Percentiles rank a stretch among this genome's conserved stretches.
These are phyloP conservation scores for Drosophila carrolli DNA, from an alignment of 1,140 invertebrate species.

Conservation along the genomic window DNA sequence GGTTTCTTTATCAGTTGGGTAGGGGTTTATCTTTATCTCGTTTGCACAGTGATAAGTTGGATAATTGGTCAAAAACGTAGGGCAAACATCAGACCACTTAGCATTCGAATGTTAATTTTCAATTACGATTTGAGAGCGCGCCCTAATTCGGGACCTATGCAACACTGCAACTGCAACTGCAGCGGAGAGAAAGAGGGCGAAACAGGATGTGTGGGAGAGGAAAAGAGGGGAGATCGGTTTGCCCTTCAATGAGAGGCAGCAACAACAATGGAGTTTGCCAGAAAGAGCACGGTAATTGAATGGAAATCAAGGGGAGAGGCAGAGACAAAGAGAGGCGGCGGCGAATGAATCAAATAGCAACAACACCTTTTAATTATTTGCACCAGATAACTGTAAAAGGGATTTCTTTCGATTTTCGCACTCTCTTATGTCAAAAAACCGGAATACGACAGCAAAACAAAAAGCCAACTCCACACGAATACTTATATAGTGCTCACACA, in stretches of 20 bases:
- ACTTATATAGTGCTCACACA: constrained; percentile 23
- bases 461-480: constrained; percentile 48
- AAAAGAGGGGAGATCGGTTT: constrained; percentile 15
- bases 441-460: constrained; percentile 58
- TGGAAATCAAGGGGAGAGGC: neutral
- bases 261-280: constrained; percentile 28
- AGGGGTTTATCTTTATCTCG: constrained; percentile 25
- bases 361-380: constrained; percentile 58
- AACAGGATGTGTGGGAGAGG: constrained; percentile 46
- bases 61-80: constrained; percentile 36
- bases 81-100: constrained; percentile 26
- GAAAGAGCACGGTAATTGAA: constrained; percentile 39
- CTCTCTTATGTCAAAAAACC: constrained; percentile 51
- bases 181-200: constrained; percentile 17
- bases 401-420: constrained; percentile 42
- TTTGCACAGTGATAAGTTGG: constrained; percentile 47
- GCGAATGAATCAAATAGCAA: constrained; percentile 36
- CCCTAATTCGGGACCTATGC: constrained; percentile 36
- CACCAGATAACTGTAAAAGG: constrained; percentile 69
- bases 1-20: constrained; percentile 16
- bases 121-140: constrained; percentile 28
- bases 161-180: constrained; percentile 48
- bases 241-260: constrained; percentile 37
- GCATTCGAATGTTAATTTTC: constrained; percentile 42
- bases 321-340: constrained; percentile 18